Percentiles rank a stretch among this genome's conserved stretches.
These are phyloP conservation scores for Nematostella vectensis DNA, from an alignment of 92 coral and sea anemone genomes.

Conservation along the genomic window DNA sequence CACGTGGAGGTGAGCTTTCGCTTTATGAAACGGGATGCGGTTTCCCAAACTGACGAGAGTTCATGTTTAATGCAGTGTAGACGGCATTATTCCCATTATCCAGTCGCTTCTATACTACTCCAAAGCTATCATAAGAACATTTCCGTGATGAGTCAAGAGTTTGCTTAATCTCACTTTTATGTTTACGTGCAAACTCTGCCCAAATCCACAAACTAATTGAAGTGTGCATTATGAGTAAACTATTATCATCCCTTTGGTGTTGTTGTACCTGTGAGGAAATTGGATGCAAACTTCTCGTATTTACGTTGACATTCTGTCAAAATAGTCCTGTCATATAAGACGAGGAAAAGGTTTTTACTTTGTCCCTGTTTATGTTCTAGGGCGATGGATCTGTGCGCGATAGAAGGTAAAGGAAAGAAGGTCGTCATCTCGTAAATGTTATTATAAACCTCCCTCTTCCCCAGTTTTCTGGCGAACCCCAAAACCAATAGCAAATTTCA, in stretches of 20 bases:
- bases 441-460: no score
- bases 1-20: constrained; percentile 88
- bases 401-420: constrained; percentile 75
- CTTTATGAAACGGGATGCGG: constrained; percentile 43
- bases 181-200: constrained; percentile 29
- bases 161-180: constrained; percentile 6
- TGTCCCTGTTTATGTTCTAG: constrained; percentile 26
- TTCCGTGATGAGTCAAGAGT: not conserved
- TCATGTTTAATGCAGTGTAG: constrained; percentile 36
- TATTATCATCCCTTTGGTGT: no score
- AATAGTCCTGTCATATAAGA: no score
- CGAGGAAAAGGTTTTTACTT: no score
- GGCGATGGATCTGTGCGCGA: constrained; percentile 54
- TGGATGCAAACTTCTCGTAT: constrained; percentile 13
- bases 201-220: constrained; percentile 28
- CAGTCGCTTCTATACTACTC: not conserved
- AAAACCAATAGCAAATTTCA: no score
- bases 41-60: constrained; percentile 7
- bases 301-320: no score
- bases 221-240: constrained; percentile 5
- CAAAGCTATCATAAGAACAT: no score
- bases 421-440: no score
- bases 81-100: not conserved
- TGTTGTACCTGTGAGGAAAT: constrained; percentile 2
- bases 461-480: no score